These are phyloP conservation scores for Lamprotornis superbus DNA, from an alignment of 2,113 vertebrate genomes.

Conservation along the genomic window DNA sequence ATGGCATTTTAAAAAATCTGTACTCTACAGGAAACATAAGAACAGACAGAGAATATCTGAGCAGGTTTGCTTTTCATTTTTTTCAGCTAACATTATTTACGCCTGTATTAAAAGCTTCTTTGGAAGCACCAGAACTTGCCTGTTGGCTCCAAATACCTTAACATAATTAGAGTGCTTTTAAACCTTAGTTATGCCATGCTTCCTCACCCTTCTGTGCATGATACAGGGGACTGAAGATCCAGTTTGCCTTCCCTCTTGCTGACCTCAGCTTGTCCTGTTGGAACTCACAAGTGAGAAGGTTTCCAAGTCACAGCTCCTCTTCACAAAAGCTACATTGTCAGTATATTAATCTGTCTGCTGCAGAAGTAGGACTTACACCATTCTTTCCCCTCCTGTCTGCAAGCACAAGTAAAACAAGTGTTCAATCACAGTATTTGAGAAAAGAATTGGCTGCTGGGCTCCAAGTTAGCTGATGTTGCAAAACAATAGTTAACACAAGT, in stretches of 20 bases:
- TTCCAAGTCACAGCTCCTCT: not conserved
- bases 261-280: not conserved
- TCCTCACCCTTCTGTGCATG: not conserved
- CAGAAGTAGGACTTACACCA: not conserved
- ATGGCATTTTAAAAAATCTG: not conserved
- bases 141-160: not conserved
- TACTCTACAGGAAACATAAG: not conserved
- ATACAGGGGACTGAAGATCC: not conserved
- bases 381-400: not conserved
- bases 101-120: not conserved
- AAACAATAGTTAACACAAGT: not conserved
- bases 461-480: not conserved
- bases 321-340: not conserved
- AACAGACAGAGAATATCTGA: not conserved
- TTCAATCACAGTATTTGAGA: not conserved
- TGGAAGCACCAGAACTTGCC: not conserved
- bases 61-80: not conserved
- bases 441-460: not conserved
- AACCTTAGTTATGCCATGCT: not conserved
- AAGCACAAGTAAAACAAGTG: not conserved
- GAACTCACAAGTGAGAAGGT: not conserved
- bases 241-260: not conserved
- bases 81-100: constrained; percentile 14
- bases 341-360: not conserved
- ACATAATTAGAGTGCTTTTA: not conserved